Conservation (phyloP, 1,140 invertebrate genomes). For the Eumeta japonica region DNA sequence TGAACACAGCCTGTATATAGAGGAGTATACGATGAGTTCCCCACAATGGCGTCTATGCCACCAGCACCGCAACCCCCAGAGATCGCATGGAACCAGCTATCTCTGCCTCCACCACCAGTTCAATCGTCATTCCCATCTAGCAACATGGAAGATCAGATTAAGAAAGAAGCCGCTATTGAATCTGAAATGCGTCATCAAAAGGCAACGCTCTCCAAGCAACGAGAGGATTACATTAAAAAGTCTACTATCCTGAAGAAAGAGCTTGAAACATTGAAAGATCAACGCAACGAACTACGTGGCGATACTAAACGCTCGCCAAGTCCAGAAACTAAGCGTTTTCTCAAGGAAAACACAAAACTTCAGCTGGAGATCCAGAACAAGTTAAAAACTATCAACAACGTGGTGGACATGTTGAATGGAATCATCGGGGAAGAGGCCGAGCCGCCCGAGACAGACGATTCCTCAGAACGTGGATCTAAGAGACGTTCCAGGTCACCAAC, state of each 20-base stretch:
- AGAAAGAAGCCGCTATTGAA: slow-evolving; percentile 67
- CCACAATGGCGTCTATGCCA: slow-evolving; percentile 14
- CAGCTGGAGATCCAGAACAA: slow-evolving; percentile 82
- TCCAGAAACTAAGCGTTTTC: slow-evolving; percentile 67
- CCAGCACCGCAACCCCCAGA: slow-evolving; percentile 19
- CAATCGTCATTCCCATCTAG: slow-evolving; percentile 16
- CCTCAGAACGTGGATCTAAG: slow-evolving; percentile 13
- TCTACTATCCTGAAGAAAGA: slow-evolving; percentile 69
- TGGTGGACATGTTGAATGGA: slow-evolving; percentile 79
- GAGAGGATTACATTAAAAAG: slow-evolving; percentile 76
- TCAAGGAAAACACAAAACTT: slow-evolving; percentile 77
- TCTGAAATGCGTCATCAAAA: slow-evolving; percentile 79
- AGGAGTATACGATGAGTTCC: slow-evolving; percentile 44
- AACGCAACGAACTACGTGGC: slow-evolving; percentile 70
- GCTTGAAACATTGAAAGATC: slow-evolving; percentile 72
- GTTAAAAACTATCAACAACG: slow-evolving; percentile 78
- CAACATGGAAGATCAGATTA: slow-evolving; percentile 44
- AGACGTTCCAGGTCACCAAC: slow-evolving; percentile 35
- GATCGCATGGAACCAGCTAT: slow-evolving; percentile 45
- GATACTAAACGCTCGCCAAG: slow-evolving; percentile 63
- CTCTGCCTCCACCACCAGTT: slow-evolving; percentile 30
- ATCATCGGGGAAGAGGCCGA: slow-evolving; percentile 70
- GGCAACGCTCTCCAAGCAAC: slow-evolving; percentile 71
- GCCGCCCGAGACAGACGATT: slow-evolving; percentile 21
- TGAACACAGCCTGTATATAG: too few species aligned